Evolutionary conservation across 1,140 invertebrate species (phyloP).

Genomic region (Drosophila pectinifera): DNA sequence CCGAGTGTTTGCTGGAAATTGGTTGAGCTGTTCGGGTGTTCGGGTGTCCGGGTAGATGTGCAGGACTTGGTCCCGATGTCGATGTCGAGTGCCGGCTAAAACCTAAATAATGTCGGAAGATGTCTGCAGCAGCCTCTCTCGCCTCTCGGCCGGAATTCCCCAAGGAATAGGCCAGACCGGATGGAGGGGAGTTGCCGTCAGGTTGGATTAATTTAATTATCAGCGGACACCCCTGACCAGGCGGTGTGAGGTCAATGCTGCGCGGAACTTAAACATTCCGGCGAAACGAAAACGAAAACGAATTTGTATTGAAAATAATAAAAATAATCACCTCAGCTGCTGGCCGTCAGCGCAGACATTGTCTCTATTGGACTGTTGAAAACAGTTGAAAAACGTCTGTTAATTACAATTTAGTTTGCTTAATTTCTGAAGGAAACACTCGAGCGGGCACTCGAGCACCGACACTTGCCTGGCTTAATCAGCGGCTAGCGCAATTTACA

Average conservation of each 20-base stretch:
- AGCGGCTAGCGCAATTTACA: constrained; percentile 35
- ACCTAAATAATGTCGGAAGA: constrained; percentile 72
- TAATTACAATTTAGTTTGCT: constrained; percentile 55
- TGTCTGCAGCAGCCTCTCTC: constrained; percentile 27
- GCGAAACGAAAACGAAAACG: constrained; percentile 34
- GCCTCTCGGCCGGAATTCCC: constrained; percentile 8
- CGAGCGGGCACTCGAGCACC: constrained; percentile 14
- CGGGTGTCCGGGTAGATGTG: constrained; percentile 25
- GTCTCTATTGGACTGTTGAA: constrained; percentile 39
- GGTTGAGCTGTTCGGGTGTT: constrained; percentile 49
- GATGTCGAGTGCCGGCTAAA: constrained; percentile 71
- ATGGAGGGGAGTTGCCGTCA: constrained; percentile 14
- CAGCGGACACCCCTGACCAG: constrained; percentile 35
- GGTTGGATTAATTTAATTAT: constrained; percentile 70
- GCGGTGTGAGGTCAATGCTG: constrained; percentile 54
- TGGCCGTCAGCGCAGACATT: constrained; percentile 45
- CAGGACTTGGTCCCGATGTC: constrained; percentile 22
- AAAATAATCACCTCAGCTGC: constrained; percentile 48
- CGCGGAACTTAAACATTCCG: constrained; percentile 42
- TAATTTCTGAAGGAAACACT: constrained; percentile 51
- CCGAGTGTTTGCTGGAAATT: constrained; percentile 74
- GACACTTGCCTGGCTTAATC: constrained; percentile 47
- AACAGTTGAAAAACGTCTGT: constrained; percentile 48
- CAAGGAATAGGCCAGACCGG: constrained; percentile 22
- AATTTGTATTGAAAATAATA: constrained; percentile 62